A percentile compares a stretch with the other conserved stretches of the same genome.
These are phyloP conservation scores for Myiagra hebetior DNA, from an alignment of 2,113 vertebrate species.

Conservation along the genomic window DNA sequence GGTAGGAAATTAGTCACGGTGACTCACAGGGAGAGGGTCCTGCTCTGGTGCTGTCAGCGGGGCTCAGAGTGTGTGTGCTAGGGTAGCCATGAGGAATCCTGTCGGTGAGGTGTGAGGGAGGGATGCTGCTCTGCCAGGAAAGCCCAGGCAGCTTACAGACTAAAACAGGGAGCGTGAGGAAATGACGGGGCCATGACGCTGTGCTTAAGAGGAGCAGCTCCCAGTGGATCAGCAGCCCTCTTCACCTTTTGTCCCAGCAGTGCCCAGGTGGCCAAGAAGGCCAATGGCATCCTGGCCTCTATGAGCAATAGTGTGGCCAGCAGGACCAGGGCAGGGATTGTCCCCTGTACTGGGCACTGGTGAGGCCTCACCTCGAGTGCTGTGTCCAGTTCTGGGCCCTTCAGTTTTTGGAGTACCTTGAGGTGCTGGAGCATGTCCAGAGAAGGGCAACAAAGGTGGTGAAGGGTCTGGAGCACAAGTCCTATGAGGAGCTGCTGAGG, in stretches of 20 bases:
- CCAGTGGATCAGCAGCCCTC: neutral
- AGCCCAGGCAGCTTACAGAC: neutral
- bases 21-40: constrained; percentile 51
- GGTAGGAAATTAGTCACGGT: constrained; percentile 69
- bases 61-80: rapidly evolving
- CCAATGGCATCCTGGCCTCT: neutral
- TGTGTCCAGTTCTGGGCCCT: neutral
- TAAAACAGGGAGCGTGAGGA: neutral
- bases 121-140: neutral
- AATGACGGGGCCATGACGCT: rapidly evolving
- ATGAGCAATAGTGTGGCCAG: neutral
- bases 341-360: neutral
- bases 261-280: neutral
- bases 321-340: neutral
- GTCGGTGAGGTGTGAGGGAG: neutral
- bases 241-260: neutral
- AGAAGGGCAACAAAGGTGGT: neutral
- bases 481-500: neutral
- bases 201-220: neutral
- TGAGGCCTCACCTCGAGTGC: neutral
- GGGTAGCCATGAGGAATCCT: neutral
- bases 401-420: neutral
- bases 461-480: neutral
- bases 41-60: neutral
- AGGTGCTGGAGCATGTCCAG: neutral